These are phyloP conservation scores for Gadus chalcogrammus DNA, from an alignment of 2,113 vertebrate genomes.

Conservation along the genomic window DNA sequence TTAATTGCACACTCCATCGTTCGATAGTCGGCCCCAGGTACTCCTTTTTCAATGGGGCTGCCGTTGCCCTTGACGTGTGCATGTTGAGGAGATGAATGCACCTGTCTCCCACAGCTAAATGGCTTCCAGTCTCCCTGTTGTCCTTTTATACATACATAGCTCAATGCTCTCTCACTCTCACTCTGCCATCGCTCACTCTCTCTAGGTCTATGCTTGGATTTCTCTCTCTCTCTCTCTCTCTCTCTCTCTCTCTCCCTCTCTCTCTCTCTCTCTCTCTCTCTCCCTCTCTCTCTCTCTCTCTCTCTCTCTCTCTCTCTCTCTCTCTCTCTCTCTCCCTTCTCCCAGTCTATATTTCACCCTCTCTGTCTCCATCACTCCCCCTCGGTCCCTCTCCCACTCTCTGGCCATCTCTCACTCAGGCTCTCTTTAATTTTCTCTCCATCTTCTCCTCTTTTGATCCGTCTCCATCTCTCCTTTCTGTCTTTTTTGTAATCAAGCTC, in stretches of 20 bases:
- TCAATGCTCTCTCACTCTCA: neutral
- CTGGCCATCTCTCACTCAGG: neutral
- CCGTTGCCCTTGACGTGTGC: constrained; percentile 69
- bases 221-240: neutral
- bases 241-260: neutral
- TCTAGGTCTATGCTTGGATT: neutral
- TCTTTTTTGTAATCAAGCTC: too few relatives aligned
- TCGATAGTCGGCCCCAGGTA: constrained; percentile 35
- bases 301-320: too few relatives aligned
- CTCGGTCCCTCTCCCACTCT: neutral
- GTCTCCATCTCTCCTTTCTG: neutral
- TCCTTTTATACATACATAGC: constrained; percentile 8
- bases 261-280: neutral
- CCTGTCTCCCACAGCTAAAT: constrained; percentile 78
- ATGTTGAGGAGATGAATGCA: constrained; percentile 73
- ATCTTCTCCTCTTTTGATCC: too few relatives aligned
- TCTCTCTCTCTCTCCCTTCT: too few relatives aligned
- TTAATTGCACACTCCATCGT: constrained; percentile 70
- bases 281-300: too few relatives aligned
- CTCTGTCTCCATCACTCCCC: neutral
- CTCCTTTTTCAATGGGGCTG: constrained; percentile 51
- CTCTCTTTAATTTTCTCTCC: too few relatives aligned
- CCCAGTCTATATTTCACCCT: constrained; percentile 18
- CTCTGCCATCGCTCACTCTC: neutral
- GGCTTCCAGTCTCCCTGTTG: constrained; percentile 61